Evolutionary conservation across 2,797 vertebrate species (phyloP), one percentile per base, ranked within the genome.

Genomic region (Sebastes nivosus): DNA sequence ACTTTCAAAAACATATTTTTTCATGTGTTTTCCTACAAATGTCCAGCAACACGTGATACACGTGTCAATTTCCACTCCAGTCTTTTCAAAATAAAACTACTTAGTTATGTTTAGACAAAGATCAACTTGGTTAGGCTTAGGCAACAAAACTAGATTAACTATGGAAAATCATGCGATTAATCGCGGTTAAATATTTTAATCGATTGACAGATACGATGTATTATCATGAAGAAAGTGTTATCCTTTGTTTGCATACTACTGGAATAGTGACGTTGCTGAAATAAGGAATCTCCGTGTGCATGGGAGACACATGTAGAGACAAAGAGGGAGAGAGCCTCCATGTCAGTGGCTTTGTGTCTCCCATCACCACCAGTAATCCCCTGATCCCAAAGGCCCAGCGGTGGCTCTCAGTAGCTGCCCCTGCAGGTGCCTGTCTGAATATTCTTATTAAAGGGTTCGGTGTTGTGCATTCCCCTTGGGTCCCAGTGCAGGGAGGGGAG

Each of bases 391-490:
- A 72, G 64, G 72, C 83, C 74, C 79, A 30, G 77, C 22, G 13
- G 77, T 78, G 70, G 59, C 69, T 81, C 77, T 50, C 75, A 68
- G 72, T 78, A 76, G 77, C 80, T 75, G 72, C 36, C 82, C 65
- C 81, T 77, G 74, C 77, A 82, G 88, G 77, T 84, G 81, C 72
- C 80, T 80, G 85, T 90, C 87, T 84, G 77, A 80, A 86, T 80
- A 79, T 86, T 86, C 75, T 76, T 83, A 89, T 89, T 82, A 88
- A 87, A 88, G 74, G 77, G 38, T 65, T 84, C 5, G 4, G 67
- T 79, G 81, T 80, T 79, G 78, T 73, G 67, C 24, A 29, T 78
- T 83, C 75, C 83, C 85, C 75, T 20, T 50, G 46, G 73, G 77
- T 85, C 79, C 73, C 82, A 20, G 60, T 29, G 63, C 73, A 65